Percentiles rank a stretch among this genome's conserved stretches.
These are phyloP conservation scores for Sturnira hondurensis DNA, from an alignment of 2,113 vertebrate genomes.

Conservation along the genomic window DNA sequence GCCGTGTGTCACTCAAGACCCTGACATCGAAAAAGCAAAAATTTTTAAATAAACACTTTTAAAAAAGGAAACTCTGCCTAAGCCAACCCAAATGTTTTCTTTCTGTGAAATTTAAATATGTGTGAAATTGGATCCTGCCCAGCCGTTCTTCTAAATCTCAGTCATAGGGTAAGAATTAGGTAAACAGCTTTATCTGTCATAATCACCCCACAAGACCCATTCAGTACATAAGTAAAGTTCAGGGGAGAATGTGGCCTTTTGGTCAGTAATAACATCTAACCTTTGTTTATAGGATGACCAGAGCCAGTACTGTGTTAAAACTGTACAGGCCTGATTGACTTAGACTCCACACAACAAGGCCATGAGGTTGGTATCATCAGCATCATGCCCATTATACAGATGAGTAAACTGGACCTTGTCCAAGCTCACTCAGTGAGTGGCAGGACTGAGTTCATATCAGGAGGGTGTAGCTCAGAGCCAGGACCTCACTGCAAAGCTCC, in stretches of 20 bases:
- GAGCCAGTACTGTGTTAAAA: neutral
- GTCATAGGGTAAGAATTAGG: neutral
- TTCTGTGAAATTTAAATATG: slow-evolving; percentile 65
- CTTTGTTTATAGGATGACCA: neutral
- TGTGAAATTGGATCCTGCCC: slow-evolving; percentile 56
- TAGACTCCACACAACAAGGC: neutral
- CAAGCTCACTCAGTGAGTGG: neutral
- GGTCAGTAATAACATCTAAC: neutral
- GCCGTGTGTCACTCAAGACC: slow-evolving; percentile 44
- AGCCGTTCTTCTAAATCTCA: slow-evolving; percentile 27
- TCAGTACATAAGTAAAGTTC: slow-evolving; percentile 19
- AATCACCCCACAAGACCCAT: neutral
- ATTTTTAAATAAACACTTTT: slow-evolving; percentile 31
- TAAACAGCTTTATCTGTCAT: neutral
- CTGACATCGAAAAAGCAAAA: slow-evolving; percentile 37
- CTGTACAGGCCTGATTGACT: neutral
- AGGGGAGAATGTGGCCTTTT: neutral
- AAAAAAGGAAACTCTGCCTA: slow-evolving; percentile 40
- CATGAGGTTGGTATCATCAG: neutral
- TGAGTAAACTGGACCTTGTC: neutral
- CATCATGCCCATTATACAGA: neutral
- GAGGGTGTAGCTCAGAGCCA: neutral
- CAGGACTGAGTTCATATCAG: neutral
- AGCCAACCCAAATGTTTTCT: slow-evolving; percentile 47
- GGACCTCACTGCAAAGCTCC: neutral